Evolutionary conservation across 1,140 invertebrate species (phyloP).

Genomic region (Planococcus citri): DNA sequence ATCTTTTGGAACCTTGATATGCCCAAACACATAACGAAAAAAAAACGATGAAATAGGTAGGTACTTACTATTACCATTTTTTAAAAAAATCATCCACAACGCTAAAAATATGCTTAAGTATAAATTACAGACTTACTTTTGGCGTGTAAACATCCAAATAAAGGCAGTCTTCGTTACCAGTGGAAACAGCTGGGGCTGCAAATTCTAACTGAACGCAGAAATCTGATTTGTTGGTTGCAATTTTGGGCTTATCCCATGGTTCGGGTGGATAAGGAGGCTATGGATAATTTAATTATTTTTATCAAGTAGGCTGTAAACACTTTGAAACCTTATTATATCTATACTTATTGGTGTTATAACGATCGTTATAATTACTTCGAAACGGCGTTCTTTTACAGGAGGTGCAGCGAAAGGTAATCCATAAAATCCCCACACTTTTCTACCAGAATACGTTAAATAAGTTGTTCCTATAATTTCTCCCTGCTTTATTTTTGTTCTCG

Average conservation of each 20-base stretch:
- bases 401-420: constrained; percentile 48
- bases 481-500: constrained; percentile 8
- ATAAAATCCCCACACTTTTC: constrained; percentile 34
- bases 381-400: constrained; percentile 41
- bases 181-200: neutral
- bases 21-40: too few species aligned
- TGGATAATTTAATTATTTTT: neutral
- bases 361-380: constrained; percentile 35
- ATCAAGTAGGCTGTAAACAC: too few species aligned
- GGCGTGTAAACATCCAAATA: constrained; percentile 29
- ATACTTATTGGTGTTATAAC: too few species aligned
- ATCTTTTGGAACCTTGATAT: neutral
- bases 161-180: constrained; percentile 29
- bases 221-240: neutral
- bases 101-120: too few species aligned
- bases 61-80: too few species aligned
- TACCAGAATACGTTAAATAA: neutral
- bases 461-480: constrained; percentile 18
- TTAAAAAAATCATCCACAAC: too few species aligned
- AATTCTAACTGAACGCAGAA: neutral
- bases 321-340: too few species aligned
- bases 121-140: constrained; percentile 24
- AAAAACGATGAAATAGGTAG: too few species aligned
- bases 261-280: neutral
- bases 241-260: neutral